Base-by-base conservation (phyloP, 2,888 invertebrate genomes). In the Tenthredo livida region DNA sequence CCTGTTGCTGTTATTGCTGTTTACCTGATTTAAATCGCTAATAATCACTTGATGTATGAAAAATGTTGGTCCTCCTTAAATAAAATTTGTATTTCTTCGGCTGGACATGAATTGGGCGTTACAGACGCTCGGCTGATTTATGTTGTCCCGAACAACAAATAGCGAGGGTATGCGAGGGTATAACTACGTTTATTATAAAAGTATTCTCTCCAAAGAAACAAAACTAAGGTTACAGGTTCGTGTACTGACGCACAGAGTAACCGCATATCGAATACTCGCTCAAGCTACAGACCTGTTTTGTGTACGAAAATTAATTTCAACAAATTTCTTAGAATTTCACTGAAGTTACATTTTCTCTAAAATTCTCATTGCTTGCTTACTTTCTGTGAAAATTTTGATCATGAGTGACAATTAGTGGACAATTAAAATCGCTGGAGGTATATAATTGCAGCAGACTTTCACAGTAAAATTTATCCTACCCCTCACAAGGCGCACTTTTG, bases 81-180 rank as follows among this genome's bases (percentile, higher is more conserved):
- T 73, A 3, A 43, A 6, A 73, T 21, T 21, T 43, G 73, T 73
- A 43, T 21, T 73, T 43, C 43, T 21, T 21, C 73, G 37, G 21
- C n/a, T 43, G 43, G 73, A 73, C 40, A 73, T 15, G 21, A 7
- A 25, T 25, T 73, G 73, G 73, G 73, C 77, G 77, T 47, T 50
- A 54, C 47, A 50, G 29, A 50, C 7, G 15, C 50, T 54, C 47
- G 17, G 43, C 33, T 77, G 54, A 77, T 77, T 77, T 54, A 77
- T 77, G 6, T 33, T 12, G 77, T 12, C 33, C 17, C 29, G 77
- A 54, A 77, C n/a, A 54, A 77, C 33, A 54, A 50, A 29, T 50
- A 29, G 7, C 17, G 12, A 4, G 25, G 25, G 61, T 61, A 61
- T 61, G 25, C 17, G 21, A 43, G n/a, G 17, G 61, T 61, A 33